Evolutionary conservation across 2,888 invertebrate genomes (phyloP).

Genomic region (Erebia ligea): DNA sequence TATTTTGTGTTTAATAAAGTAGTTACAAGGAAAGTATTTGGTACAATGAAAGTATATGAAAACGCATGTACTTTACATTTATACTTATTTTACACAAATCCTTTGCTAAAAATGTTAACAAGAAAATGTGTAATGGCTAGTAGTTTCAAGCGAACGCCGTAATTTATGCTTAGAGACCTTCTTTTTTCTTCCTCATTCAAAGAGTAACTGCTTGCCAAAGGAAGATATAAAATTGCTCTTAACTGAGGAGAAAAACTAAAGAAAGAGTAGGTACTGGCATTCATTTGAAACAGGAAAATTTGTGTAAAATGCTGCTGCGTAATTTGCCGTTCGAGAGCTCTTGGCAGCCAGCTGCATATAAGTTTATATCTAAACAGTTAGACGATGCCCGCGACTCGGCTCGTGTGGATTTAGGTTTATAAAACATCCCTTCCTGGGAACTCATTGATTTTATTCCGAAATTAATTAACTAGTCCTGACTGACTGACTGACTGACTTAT

Average conservation of each 20-base stretch:
- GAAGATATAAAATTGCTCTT: conserved; percentile 18
- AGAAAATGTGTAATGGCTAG: neutral
- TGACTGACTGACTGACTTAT: no score
- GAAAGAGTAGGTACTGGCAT: conserved; percentile 13
- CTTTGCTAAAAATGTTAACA: neutral
- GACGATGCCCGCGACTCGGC: no score
- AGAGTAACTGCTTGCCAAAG: conserved; percentile 21
- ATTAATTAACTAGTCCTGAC: no score
- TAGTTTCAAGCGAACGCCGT: neutral
- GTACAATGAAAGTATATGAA: no score
- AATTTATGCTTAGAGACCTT: neutral
- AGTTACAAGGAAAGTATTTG: no score
- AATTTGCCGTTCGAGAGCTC: conserved; percentile 5
- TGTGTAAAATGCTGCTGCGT: conserved; percentile 7
- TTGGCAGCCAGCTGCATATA: neutral
- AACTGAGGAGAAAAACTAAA: conserved; percentile 3
- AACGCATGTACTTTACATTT: no score
- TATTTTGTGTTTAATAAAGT: no score
- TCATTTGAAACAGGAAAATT: conserved; percentile 16
- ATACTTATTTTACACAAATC: neutral
- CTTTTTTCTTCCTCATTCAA: conserved; percentile 11
- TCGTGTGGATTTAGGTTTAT: no score
- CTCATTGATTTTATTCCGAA: no score
- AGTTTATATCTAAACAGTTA: no score
- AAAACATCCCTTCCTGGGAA: no score